Evolutionary conservation across 2,888 invertebrate genomes (phyloP).

Genomic region (Ecliptopera silaceata): DNA sequence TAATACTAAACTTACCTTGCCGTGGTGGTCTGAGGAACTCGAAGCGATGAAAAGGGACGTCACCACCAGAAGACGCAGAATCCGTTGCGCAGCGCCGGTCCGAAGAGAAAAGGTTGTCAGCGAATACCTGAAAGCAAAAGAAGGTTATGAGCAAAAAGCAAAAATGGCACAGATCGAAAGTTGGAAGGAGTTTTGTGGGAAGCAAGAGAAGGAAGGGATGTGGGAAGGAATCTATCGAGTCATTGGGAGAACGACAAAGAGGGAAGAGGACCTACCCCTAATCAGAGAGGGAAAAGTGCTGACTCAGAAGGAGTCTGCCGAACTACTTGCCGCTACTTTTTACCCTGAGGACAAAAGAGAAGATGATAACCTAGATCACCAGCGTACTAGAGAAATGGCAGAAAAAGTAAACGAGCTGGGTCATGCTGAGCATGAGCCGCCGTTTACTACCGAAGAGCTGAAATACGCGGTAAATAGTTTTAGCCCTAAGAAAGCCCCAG

Average conservation of each 20-base stretch:
- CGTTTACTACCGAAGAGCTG: slow-evolving; percentile 27
- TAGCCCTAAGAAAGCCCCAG: slow-evolving; percentile 35
- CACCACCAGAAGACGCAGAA: slow-evolving; percentile 3
- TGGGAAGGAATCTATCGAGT: slow-evolving; percentile 16
- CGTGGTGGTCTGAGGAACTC: slow-evolving; percentile 13
- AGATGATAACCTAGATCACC: slow-evolving; percentile 16
- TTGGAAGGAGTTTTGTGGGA: neutral
- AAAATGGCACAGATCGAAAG: too few species aligned
- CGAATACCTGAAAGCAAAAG: neutral
- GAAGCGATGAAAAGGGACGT: neutral
- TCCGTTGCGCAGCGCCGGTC: neutral
- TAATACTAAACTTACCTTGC: slow-evolving; percentile 5
- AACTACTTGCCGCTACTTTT: slow-evolving; percentile 14
- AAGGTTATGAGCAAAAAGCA: too few species aligned
- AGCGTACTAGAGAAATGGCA: neutral
- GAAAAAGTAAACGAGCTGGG: slow-evolving; percentile 10
- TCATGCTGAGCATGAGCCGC: neutral
- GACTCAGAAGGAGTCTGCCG: slow-evolving; percentile 4
- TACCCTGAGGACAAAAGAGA: slow-evolving; percentile 12
- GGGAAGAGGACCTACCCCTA: slow-evolving; percentile 8
- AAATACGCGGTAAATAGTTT: slow-evolving; percentile 5
- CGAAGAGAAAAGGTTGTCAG: neutral
- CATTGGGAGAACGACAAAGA: slow-evolving; percentile 8
- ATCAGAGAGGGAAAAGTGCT: neutral
- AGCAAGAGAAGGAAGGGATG: slow-evolving; percentile 6